Conservation (phyloP, 2,888 invertebrate genomes). For the Luperina testacea region DNA sequence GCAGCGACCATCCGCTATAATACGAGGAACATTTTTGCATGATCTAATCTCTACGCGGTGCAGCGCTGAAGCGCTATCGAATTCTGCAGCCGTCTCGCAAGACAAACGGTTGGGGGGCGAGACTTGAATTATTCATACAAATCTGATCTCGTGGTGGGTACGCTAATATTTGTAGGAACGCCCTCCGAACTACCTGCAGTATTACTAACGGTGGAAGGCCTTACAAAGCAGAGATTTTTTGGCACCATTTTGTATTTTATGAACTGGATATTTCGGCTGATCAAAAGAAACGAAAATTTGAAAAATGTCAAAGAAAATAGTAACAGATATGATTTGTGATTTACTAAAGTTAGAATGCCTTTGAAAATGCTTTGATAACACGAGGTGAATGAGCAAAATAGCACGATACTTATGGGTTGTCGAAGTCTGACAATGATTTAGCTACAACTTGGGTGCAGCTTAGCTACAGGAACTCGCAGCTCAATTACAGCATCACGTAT, state of each 20-base stretch:
- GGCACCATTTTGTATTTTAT: neutral
- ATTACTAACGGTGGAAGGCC: neutral
- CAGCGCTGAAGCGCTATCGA: slow-evolving; percentile 63
- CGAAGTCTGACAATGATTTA: neutral
- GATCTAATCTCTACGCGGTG: slow-evolving; percentile 58
- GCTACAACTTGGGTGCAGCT: neutral
- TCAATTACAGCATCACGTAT: neutral
- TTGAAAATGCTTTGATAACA: neutral
- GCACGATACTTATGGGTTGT: neutral
- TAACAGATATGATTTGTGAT: too few relatives aligned
- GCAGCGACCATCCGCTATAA: slow-evolving; percentile 51
- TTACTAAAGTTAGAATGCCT: neutral
- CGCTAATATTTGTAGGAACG: slow-evolving; percentile 55
- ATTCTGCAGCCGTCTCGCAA: slow-evolving; percentile 57
- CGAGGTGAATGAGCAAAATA: neutral
- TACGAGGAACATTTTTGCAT: slow-evolving; percentile 60
- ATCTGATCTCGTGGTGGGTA: slow-evolving; percentile 58
- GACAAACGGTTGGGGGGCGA: slow-evolving; percentile 55
- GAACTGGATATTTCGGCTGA: neutral
- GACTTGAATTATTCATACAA: slow-evolving; percentile 59
- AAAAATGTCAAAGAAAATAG: neutral
- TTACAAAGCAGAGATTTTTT: neutral
- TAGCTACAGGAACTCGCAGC: neutral
- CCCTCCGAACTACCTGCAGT: slow-evolving; percentile 28
- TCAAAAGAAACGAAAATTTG: neutral